Percentiles rank a stretch among this genome's conserved stretches.
Evolutionary conservation across 2,888 invertebrate genomes (phyloP).

Genomic region (Drosophila colorata): DNA sequence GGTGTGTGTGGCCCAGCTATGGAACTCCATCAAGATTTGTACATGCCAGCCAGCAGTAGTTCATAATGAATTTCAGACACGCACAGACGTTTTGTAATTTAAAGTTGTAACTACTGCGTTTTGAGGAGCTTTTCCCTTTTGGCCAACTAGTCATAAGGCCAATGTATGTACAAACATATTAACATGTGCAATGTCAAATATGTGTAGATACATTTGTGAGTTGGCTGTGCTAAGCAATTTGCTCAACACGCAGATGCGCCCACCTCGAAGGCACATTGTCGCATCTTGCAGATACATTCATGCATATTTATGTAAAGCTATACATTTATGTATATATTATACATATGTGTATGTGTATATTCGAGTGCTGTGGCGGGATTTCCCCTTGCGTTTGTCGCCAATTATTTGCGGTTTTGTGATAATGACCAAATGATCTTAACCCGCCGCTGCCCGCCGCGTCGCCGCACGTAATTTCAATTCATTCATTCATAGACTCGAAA

Average conservation of each 20-base stretch:
- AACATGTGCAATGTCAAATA: conserved; percentile 58
- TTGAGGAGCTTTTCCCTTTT: conserved; percentile 65
- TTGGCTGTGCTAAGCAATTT: conserved; percentile 36
- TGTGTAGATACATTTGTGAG: conserved; percentile 17
- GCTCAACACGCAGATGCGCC: conserved; percentile 47
- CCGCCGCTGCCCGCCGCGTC: conserved; percentile 30
- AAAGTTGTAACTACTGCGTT: conserved; percentile 73
- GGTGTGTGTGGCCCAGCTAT: conserved; percentile 49
- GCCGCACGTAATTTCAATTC: conserved; percentile 79
- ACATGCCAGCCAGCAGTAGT: conserved; percentile 13
- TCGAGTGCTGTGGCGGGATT: conserved; percentile 22
- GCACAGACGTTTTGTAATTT: conserved; percentile 83
- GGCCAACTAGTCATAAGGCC: conserved; percentile 35
- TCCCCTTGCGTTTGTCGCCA: conserved; percentile 71
- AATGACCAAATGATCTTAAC: conserved; percentile 79
- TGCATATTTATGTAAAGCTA: conserved; percentile 3
- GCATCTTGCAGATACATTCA: conserved; percentile 39
- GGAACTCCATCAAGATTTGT: conserved; percentile 41
- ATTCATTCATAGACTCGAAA: conserved; percentile 78
- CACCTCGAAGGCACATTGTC: conserved; percentile 38
- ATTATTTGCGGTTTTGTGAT: conserved; percentile 82
- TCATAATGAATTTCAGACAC: conserved; percentile 83
- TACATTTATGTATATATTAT: background rate
- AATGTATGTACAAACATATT: conserved; percentile 15
- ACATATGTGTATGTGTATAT: background rate